Percentiles rank a stretch among this genome's conserved stretches.
phyloP scores from a whole-genome alignment of 2,113 vertebrate genomes.

The Poeciliopsis occidentalis region DNA sequence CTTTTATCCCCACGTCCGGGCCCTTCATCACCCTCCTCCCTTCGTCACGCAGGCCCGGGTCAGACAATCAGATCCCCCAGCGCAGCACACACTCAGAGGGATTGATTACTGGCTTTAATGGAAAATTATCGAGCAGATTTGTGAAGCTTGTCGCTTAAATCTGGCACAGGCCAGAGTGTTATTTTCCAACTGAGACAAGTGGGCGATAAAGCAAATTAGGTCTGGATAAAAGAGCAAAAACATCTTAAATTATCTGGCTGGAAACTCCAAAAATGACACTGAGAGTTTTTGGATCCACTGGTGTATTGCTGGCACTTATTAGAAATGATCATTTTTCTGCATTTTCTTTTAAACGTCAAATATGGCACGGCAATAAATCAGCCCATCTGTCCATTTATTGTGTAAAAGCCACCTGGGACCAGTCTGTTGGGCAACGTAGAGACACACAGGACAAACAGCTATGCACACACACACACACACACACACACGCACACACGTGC shows the following conservation, averaged over 20 bases:
- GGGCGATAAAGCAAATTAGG: background rate
- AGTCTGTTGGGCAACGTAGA: background rate
- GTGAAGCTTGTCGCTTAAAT: slow-evolving; percentile 2
- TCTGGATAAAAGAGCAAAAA: background rate
- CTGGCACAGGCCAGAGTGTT: background rate
- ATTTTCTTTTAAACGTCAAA: background rate
- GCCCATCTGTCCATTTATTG: background rate
- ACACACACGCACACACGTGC: too few relatives aligned
- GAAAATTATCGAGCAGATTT: slow-evolving; percentile 44
- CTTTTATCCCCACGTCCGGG: slow-evolving; percentile 35
- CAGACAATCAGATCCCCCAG: slow-evolving; percentile 25
- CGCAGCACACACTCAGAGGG: background rate
- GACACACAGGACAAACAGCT: too few relatives aligned
- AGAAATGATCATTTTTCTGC: background rate
- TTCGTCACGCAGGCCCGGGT: slow-evolving; percentile 19
- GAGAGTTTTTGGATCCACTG: too few relatives aligned
- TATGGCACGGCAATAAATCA: background rate
- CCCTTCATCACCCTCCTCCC: slow-evolving; percentile 10
- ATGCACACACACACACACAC: background rate
- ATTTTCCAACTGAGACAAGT: background rate
- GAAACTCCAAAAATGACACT: background rate
- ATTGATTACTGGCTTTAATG: slow-evolving; percentile 50
- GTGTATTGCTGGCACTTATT: too few relatives aligned
- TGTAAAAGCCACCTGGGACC: background rate
- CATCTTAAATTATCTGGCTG: background rate